Evolutionary conservation across 2,797 vertebrate genomes (phyloP).

Genomic region (Rhabdophis nuchalis): DNA sequence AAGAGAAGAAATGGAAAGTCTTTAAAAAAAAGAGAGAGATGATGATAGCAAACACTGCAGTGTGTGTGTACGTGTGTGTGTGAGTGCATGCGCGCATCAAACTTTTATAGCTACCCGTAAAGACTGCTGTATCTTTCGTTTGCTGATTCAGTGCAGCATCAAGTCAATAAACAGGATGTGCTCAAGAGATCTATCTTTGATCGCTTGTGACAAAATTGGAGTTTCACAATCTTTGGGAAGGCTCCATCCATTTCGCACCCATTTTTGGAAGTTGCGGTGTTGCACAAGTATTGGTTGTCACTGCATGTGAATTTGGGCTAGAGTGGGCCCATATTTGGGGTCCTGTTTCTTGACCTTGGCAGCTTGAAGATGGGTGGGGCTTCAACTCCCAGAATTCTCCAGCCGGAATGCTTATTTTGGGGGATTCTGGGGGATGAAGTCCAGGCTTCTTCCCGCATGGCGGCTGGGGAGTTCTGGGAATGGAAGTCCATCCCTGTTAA

Average conservation of each 20-base stretch:
- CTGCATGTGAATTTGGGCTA: neutral
- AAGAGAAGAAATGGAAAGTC: neutral
- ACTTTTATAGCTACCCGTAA: neutral
- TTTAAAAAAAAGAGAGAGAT: neutral
- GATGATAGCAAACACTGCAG: neutral
- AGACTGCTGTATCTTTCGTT: too few species aligned
- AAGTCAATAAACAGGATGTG: neutral
- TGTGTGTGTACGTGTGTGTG: neutral
- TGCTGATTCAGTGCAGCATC: neutral
- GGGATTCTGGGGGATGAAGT: neutral
- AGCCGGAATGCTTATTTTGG: neutral
- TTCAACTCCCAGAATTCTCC: neutral
- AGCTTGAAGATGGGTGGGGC: neutral
- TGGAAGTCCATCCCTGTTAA: neutral
- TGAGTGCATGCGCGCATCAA: neutral
- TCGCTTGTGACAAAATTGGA: neutral
- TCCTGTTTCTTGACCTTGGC: neutral
- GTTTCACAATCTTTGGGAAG: neutral
- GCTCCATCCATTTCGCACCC: neutral
- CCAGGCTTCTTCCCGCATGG: neutral
- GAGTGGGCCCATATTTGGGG: neutral
- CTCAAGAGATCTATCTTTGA: neutral
- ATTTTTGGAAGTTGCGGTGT: too few species aligned
- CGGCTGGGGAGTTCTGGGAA: neutral
- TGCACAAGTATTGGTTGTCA: too few species aligned